A percentile compares a stretch with the other conserved stretches of the same genome.
phyloP scores from a whole-genome alignment of 2,113 vertebrate genomes.

The Condylura cristata region DNA sequence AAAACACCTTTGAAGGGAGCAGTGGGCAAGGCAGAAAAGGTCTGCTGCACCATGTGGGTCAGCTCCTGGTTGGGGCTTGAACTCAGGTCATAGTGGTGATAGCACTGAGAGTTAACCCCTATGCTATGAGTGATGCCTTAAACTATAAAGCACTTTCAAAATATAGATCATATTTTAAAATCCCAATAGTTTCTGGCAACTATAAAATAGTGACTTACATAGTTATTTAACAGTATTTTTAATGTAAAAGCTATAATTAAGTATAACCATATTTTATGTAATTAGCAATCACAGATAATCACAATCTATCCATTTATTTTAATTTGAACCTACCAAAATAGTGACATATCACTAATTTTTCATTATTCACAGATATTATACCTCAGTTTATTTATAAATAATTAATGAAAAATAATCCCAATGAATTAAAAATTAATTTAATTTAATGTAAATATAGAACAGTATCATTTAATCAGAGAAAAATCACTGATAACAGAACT shows the following conservation, averaged over 20 bases:
- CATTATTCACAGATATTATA: conserved; percentile 30
- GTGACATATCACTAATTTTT: conserved; percentile 26
- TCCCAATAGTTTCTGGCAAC: not conserved
- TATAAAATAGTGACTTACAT: not conserved
- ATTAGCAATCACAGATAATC: conserved; percentile 11
- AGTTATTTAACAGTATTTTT: not conserved
- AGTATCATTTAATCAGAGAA: not conserved
- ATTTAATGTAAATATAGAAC: not conserved
- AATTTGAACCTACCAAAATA: not conserved
- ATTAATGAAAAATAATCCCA: not conserved
- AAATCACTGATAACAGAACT: not conserved
- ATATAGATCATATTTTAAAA: not conserved
- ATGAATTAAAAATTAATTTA: conserved; percentile 45
- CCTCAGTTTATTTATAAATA: conserved; percentile 38
- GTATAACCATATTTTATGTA: not conserved
- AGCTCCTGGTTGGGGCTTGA: too few relatives aligned
- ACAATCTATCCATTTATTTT: conserved; percentile 30
- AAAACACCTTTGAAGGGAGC: too few relatives aligned
- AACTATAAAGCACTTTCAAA: not conserved
- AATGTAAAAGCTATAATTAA: not conserved
- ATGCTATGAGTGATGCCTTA: too few relatives aligned
- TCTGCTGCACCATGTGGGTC: too few relatives aligned
- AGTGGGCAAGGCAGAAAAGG: too few relatives aligned
- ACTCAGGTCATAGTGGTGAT: too few relatives aligned
- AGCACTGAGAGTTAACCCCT: too few relatives aligned